Conservation (phyloP, 2,797 vertebrate species). For the Huso huso region DNA sequence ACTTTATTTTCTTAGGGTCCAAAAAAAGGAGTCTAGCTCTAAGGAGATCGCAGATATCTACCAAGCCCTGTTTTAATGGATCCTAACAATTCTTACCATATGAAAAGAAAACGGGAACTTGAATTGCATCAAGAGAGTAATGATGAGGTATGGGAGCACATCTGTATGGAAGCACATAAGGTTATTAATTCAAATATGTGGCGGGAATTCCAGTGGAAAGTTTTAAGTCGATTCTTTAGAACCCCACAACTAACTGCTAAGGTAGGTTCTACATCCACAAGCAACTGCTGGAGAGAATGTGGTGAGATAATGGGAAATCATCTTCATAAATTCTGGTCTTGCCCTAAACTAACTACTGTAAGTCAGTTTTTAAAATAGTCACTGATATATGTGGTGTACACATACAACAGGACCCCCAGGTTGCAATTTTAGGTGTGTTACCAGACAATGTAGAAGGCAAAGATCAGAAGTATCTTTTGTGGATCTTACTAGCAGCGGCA, state of each 20-base stretch:
- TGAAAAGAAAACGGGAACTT: neutral
- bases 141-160: neutral
- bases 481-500: neutral
- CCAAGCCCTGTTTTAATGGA: neutral
- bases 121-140: neutral
- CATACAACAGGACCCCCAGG: neutral
- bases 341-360: neutral
- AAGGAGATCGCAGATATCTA: neutral
- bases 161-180: neutral
- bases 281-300: neutral
- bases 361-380: neutral
- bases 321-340: neutral
- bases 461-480: neutral
- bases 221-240: neutral
- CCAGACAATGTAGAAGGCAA: neutral
- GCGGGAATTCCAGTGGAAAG: neutral
- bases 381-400: neutral
- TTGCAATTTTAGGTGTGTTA: neutral
- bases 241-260: neutral
- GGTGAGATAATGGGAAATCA: neutral
- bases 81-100: neutral
- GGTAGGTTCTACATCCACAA: neutral
- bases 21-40: no score
- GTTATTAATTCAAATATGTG: neutral
- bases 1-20: no score